These are phyloP conservation scores for Cantharis nigra DNA, from an alignment of 2,888 invertebrate species.

Conservation along the genomic window DNA sequence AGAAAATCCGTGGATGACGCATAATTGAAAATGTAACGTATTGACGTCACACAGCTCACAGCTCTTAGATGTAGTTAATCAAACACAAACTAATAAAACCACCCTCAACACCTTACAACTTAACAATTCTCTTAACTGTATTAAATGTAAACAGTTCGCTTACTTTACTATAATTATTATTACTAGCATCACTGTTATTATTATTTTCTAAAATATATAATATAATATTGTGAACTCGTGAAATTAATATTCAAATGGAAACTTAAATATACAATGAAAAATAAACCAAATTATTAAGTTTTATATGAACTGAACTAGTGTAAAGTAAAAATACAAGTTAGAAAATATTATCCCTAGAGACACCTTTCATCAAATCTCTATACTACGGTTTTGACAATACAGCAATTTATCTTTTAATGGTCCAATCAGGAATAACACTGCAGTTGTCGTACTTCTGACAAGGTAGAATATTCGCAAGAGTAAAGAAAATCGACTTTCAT, in stretches of 20 bases:
- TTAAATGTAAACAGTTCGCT: constrained; percentile 22
- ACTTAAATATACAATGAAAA: background rate
- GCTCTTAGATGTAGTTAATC: constrained; percentile 28
- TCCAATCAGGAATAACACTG: too few relatives aligned
- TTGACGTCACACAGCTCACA: constrained; percentile 27
- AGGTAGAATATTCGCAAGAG: too few relatives aligned
- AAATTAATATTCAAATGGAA: background rate
- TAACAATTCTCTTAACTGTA: constrained; percentile 1
- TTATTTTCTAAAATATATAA: background rate
- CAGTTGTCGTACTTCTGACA: too few relatives aligned
- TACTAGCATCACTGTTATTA: constrained; percentile 12
- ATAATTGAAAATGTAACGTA: constrained; percentile 43
- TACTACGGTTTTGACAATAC: too few relatives aligned
- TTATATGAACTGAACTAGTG: too few relatives aligned
- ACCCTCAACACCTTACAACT: constrained; percentile 21
- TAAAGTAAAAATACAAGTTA: too few relatives aligned
- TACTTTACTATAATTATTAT: constrained; percentile 28
- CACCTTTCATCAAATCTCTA: too few relatives aligned
- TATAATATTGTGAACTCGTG: background rate
- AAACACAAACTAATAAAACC: constrained; percentile 31
- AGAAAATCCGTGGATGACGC: constrained; percentile 35
- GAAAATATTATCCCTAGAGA: too few relatives aligned
- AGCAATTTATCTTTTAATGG: too few relatives aligned
- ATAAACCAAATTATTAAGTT: too few relatives aligned
- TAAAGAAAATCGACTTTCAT: too few relatives aligned